Percentiles rank a stretch among this genome's conserved stretches.
Evolutionary conservation across 1,140 invertebrate genomes (phyloP).

Genomic region (Pissodes strobi): DNA sequence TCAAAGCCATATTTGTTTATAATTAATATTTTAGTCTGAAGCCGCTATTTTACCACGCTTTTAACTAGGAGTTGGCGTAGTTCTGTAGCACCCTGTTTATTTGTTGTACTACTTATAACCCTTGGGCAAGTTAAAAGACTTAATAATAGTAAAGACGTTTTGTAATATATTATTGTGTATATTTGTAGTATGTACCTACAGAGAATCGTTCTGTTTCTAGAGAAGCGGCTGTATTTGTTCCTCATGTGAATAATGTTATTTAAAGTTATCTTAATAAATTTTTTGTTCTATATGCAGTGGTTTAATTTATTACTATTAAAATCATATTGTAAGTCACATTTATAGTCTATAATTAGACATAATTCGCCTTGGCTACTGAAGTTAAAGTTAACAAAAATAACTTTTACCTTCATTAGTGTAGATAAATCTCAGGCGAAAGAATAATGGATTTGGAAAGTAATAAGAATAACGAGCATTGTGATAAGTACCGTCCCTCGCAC

Average conservation of each 20-base stretch:
- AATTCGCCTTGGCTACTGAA: no score
- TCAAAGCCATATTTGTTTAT: constrained; percentile 14
- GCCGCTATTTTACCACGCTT: constrained; percentile 15
- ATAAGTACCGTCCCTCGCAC: no score
- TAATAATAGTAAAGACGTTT: constrained; percentile 52
- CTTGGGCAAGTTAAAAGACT: constrained; percentile 53
- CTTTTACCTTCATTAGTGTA: no score
- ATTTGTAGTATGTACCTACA: constrained; percentile 52
- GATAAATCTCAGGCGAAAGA: no score
- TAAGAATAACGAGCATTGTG: no score
- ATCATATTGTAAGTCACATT: no score
- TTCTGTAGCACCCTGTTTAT: constrained; percentile 24
- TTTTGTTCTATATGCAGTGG: constrained; percentile 45
- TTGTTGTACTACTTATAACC: constrained; percentile 49
- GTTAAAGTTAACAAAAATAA: no score
- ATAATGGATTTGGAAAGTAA: no score
- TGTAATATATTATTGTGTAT: constrained; percentile 54
- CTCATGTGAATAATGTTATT: constrained; percentile 54
- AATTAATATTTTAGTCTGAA: constrained; percentile 20
- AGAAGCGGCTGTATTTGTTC: constrained; percentile 55
- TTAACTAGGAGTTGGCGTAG: constrained; percentile 16
- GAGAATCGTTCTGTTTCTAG: constrained; percentile 54
- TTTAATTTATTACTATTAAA: constrained; percentile 23
- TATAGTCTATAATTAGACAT: no score
- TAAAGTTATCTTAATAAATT: constrained; percentile 54